phyloP scores from a whole-genome alignment of 2,888 invertebrate species.

The Rotaria sp. region DNA sequence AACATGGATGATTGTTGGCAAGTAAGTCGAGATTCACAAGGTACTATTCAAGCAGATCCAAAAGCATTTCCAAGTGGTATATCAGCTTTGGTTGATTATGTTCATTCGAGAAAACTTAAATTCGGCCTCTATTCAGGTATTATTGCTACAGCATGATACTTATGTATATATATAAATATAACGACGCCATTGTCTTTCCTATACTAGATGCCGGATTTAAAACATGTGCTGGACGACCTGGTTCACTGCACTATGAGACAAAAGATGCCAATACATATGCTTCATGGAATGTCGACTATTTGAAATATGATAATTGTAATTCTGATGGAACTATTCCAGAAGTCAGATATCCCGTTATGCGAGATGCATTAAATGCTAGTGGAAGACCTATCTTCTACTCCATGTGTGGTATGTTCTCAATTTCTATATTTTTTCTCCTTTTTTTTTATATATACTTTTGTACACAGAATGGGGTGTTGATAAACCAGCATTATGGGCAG shows the following conservation, averaged over 20 bases:
- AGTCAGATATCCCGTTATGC: background rate
- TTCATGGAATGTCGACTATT: background rate
- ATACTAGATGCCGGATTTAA: background rate
- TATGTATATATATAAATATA: too few relatives aligned
- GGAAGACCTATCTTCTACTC: background rate
- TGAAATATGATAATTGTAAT: background rate
- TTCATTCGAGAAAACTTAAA: background rate
- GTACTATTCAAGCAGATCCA: background rate
- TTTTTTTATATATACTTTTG: background rate
- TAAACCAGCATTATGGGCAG: background rate
- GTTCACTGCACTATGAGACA: background rate
- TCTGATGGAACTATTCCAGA: background rate
- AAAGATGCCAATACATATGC: background rate
- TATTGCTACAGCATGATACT: too few relatives aligned
- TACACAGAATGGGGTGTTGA: background rate
- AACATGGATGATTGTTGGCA: background rate
- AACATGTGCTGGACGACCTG: background rate
- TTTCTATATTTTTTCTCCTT: background rate
- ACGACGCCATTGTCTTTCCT: background rate
- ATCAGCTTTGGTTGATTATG: background rate
- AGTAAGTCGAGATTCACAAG: background rate
- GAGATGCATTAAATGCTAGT: background rate
- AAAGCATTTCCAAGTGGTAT: constrained; percentile 4
- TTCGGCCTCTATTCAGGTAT: background rate
- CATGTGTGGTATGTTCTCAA: background rate